Evolutionary conservation across 1,140 invertebrate species (phyloP).

Genomic region (Teleogryllus occipitalis): DNA sequence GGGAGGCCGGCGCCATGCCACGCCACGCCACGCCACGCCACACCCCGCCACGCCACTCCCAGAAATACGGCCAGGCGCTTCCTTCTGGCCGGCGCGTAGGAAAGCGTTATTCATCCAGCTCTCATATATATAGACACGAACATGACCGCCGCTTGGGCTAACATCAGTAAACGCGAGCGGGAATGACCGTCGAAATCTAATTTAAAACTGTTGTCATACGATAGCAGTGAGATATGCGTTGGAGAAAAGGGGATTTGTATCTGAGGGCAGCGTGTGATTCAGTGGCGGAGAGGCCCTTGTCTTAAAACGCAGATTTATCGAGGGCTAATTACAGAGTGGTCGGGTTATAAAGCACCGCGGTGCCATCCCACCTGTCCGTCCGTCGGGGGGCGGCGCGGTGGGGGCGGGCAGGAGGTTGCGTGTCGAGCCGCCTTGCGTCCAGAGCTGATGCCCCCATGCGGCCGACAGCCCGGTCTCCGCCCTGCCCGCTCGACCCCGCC

Average conservation of each 20-base stretch:
- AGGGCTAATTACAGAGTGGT: background rate
- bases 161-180: background rate
- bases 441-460: too few species aligned
- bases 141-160: background rate
- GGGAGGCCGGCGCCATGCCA: too few species aligned
- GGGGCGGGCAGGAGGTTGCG: too few species aligned
- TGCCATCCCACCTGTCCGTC: background rate
- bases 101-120: background rate
- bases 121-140: background rate
- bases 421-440: too few species aligned
- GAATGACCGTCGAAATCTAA: background rate
- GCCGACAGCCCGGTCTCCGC: too few species aligned
- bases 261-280: background rate
- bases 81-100: background rate
- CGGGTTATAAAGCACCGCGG: background rate
- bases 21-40: background rate
- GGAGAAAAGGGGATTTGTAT: background rate
- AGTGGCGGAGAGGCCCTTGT: background rate
- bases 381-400: background rate
- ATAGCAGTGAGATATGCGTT: background rate
- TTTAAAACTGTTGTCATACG: background rate
- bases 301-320: slow-evolving; percentile 4
- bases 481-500: too few species aligned
- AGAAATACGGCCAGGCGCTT: background rate
- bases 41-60: background rate